Base-by-base conservation (phyloP, 2,888 invertebrate species). In the Xanthia icteritia region DNA sequence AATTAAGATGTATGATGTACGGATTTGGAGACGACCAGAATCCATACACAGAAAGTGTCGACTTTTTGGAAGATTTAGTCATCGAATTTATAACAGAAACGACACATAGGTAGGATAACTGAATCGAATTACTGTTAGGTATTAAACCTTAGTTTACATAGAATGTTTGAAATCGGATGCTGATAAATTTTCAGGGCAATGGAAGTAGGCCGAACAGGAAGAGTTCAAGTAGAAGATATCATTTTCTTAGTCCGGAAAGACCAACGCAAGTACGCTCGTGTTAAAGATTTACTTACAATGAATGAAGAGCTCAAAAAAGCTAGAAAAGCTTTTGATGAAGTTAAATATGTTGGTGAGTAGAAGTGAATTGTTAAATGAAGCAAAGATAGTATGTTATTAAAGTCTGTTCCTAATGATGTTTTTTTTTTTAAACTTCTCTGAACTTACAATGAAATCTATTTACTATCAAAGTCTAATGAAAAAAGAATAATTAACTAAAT, bases 11-110 rank as follows among this genome's bases (percentile, higher is more conserved):
- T 89, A 99, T 99, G 99, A 99, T 99, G 99, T 99, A 99, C 94
- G 99, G 99, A 0, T 99, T 99, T 97, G 99, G 99, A 8, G 99
- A 99, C 94, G 99, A 99, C 93, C 99, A 99, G 94, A 99, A 99
- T 96, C 99, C 99, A 0, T 99, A 99, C 91, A 99, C 99, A 2
- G 99, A 99, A 96, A 99, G 99, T 92, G 99, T 99, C 0, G 99
- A 99, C 93, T 97, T 99, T 67, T 97, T 99, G 69, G 99, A 99
- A 96, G 99, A 99, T 94, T 96, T 99, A 67, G 99, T 99, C 0
- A 99, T 99, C 87, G 99, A 99, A 96, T 99, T 99, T 94, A 99
- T 99, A 48, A 99, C 99, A 3, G 99, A 99, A 97, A 99, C 99
- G 97, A 98, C 98, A 3, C 88, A 88, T 66, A 87, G 84, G 88